A percentile compares a stretch with the other conserved stretches of the same genome.
Evolutionary conservation across 2,113 vertebrate species (phyloP).

Genomic region (Lycaon pictus): DNA sequence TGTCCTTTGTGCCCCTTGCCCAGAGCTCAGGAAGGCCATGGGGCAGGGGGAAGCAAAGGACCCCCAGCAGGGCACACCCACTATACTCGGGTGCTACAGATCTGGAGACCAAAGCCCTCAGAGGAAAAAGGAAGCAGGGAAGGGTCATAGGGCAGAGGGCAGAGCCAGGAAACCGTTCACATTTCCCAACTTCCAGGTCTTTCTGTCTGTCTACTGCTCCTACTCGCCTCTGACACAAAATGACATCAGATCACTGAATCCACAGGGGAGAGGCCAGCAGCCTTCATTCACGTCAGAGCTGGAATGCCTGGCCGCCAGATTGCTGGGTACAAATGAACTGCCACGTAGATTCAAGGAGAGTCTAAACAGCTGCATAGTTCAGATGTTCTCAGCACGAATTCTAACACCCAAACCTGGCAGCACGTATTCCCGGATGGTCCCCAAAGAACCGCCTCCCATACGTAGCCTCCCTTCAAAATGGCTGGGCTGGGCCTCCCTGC

Average conservation of each 20-base stretch:
- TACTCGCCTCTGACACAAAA: not conserved
- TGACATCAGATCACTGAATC: fast-evolving
- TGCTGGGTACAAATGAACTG: not conserved
- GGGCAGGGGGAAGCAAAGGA: not conserved
- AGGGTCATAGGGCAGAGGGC: not conserved
- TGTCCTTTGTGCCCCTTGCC: not conserved
- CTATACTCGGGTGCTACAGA: too few relatives aligned
- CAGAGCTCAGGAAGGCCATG: not conserved
- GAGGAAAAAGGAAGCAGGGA: not conserved
- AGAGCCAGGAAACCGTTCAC: fast-evolving
- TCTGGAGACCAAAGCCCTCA: too few relatives aligned
- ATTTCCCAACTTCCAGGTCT: not conserved
- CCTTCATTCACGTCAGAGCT: not conserved
- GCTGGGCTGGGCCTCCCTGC: not conserved
- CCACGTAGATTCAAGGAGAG: not conserved
- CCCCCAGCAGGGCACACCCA: not conserved
- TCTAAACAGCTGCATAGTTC: not conserved
- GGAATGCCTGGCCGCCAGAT: not conserved
- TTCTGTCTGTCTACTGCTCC: not conserved
- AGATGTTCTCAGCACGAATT: not conserved
- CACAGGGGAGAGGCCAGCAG: not conserved
- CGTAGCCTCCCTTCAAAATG: not conserved
- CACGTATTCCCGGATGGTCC: not conserved
- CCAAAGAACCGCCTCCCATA: not conserved
- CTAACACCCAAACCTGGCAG: not conserved